Evolutionary conservation across 64 coral and sea anemone species (phyloP).

Genomic region (Cladopsammia gracilis): DNA sequence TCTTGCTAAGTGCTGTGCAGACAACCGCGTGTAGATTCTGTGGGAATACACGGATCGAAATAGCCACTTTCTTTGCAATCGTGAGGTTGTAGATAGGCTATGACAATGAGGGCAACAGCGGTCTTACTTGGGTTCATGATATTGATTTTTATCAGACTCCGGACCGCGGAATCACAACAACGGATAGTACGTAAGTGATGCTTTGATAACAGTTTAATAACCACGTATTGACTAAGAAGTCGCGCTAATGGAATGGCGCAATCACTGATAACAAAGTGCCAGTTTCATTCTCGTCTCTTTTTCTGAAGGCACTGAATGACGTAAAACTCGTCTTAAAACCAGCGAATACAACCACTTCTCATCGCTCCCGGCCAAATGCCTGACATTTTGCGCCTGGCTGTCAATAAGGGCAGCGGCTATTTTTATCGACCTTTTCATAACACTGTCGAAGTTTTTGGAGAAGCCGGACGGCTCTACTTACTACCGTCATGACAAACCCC

Average conservation of each 20-base stretch:
- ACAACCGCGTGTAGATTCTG: background rate
- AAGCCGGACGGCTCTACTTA: too few species aligned
- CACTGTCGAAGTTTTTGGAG: too few species aligned
- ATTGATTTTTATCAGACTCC: slow-evolving; percentile 3
- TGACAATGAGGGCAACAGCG: background rate
- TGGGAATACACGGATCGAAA: background rate
- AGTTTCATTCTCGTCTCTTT: too few species aligned
- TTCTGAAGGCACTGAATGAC: too few species aligned
- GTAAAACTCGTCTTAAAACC: too few species aligned
- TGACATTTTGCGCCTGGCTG: background rate
- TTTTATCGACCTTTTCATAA: background rate
- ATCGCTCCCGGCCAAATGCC: too few species aligned
- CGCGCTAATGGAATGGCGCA: too few species aligned
- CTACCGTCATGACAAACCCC: too few species aligned
- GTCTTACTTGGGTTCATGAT: background rate
- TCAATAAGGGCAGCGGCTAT: background rate
- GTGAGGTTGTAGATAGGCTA: background rate
- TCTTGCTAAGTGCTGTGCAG: background rate
- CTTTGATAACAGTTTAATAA: background rate
- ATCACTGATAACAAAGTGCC: too few species aligned
- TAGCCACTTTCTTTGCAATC: background rate
- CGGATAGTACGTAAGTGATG: background rate
- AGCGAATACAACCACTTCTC: too few species aligned
- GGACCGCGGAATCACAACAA: background rate
- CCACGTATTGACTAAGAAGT: too few species aligned